Conservation (phyloP, 2,113 vertebrate species). For the Microcebus murinus region DNA sequence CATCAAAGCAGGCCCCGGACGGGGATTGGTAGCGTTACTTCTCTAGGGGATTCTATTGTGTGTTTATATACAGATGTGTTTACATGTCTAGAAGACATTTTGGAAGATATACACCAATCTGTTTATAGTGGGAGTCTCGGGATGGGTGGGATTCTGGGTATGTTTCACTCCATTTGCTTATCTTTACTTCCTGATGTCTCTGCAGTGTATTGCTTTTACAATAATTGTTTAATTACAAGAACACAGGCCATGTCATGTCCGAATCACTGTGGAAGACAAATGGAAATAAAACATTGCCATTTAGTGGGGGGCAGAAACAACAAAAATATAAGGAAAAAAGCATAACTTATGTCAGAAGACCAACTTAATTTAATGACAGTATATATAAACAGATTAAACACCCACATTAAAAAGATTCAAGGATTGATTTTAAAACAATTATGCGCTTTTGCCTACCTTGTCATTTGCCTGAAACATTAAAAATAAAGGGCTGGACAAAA, state of each 20-base stretch:
- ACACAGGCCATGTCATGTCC: background rate
- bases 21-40: background rate
- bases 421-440: background rate
- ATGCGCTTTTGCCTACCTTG: background rate
- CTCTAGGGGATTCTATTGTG: background rate
- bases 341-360: background rate
- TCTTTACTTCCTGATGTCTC: constrained; percentile 30
- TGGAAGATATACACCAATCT: background rate
- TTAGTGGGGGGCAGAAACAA: background rate
- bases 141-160: background rate
- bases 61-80: background rate
- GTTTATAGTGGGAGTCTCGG: background rate
- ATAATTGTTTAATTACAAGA: constrained; percentile 23
- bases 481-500: background rate
- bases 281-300: background rate
- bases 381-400: background rate
- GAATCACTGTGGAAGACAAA: constrained; percentile 45
- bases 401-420: background rate
- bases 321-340: background rate
- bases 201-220: background rate
- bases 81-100: background rate
- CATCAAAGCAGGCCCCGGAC: background rate
- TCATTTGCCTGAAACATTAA: constrained; percentile 16
- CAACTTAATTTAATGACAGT: background rate
- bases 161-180: constrained; percentile 41